Percentiles rank a stretch among this genome's conserved stretches.
Conservation (phyloP, 2,797 vertebrate species). For the Amblyopsis hoosieri region DNA sequence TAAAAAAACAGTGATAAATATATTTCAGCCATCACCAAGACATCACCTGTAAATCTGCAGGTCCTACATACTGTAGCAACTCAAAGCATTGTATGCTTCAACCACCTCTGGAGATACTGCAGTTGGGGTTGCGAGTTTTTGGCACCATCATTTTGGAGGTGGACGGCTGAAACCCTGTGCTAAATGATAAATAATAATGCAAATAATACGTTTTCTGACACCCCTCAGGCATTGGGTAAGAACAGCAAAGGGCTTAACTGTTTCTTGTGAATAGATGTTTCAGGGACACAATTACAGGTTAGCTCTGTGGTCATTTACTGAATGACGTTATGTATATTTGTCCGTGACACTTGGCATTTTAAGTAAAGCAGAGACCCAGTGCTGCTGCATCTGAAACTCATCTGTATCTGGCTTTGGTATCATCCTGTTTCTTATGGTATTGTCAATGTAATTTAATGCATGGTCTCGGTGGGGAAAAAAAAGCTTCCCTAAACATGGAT, state of each 20-base stretch:
- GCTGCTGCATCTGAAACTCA: conserved; percentile 67
- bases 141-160: too few relatives aligned
- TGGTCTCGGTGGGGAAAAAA: not conserved
- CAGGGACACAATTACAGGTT: conserved; percentile 32
- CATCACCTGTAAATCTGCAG: too few relatives aligned
- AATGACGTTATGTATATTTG: conserved; percentile 44
- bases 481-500: not conserved
- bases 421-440: conserved; percentile 14
- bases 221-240: not conserved
- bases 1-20: too few relatives aligned
- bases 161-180: too few relatives aligned
- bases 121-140: too few relatives aligned
- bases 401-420: conserved; percentile 51
- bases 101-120: too few relatives aligned
- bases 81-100: too few relatives aligned
- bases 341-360: conserved; percentile 35
- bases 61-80: too few relatives aligned
- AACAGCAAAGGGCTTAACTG: conserved; percentile 6
- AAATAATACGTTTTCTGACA: too few relatives aligned
- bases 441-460: conserved; percentile 5
- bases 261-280: conserved; percentile 30
- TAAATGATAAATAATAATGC: too few relatives aligned
- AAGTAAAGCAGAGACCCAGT: conserved; percentile 51
- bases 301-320: conserved; percentile 39
- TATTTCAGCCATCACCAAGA: too few relatives aligned